Evolutionary conservation across 2,888 invertebrate genomes (phyloP).

Genomic region (Lithophane leautieri): DNA sequence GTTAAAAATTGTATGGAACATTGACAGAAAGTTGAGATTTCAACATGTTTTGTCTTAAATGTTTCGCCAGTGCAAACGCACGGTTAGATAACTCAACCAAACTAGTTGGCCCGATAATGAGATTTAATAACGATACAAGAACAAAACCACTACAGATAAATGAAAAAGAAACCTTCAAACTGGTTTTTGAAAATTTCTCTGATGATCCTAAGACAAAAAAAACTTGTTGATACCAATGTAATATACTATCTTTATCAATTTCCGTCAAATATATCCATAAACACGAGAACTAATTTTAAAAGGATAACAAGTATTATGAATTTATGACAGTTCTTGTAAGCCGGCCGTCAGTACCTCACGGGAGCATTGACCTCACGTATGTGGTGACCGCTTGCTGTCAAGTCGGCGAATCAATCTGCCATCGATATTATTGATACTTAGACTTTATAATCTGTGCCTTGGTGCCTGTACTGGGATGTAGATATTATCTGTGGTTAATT

Average conservation of each 20-base stretch:
- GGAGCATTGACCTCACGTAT: constrained; percentile 71
- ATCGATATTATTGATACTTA: constrained; percentile 62
- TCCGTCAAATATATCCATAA: constrained; percentile 53
- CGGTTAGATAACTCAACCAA: constrained; percentile 17
- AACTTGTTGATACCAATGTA: constrained; percentile 31
- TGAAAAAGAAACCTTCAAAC: constrained; percentile 24
- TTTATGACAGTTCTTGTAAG: constrained; percentile 50
- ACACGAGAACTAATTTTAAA: constrained; percentile 11
- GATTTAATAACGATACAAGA: constrained; percentile 45
- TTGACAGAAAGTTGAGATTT: no score
- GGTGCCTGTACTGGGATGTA: constrained; percentile 26
- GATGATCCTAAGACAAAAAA: constrained; percentile 23
- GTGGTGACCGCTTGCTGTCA: constrained; percentile 72
- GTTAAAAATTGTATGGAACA: no score
- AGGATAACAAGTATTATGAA: constrained; percentile 15
- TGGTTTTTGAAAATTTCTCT: constrained; percentile 45
- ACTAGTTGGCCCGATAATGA: constrained; percentile 48
- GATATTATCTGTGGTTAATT: constrained; percentile 27
- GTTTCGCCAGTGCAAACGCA: no score
- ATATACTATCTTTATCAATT: constrained; percentile 63
- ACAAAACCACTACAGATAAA: constrained; percentile 16
- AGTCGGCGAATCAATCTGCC: constrained; percentile 67
- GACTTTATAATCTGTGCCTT: constrained; percentile 47
- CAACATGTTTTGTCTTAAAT: no score
- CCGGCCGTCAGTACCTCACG: constrained; percentile 58